phyloP scores from a whole-genome alignment of 2,797 vertebrate genomes.

The Enteromius unitaeniatus region DNA sequence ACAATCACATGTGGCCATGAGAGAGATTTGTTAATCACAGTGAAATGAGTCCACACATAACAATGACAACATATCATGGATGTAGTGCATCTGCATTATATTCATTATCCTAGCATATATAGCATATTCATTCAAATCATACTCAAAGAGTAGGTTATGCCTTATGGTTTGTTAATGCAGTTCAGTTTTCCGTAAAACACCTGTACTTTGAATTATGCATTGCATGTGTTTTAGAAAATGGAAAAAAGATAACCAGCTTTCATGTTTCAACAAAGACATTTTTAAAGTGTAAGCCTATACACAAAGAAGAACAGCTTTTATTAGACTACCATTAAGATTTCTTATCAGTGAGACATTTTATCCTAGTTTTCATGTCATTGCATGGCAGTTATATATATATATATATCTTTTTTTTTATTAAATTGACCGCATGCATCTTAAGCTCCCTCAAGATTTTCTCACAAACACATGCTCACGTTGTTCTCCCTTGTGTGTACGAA shows the following conservation, averaged over 20 bases:
- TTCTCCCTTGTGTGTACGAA: slow-evolving; percentile 65
- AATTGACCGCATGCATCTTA: too few relatives aligned
- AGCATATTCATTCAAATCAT: not conserved
- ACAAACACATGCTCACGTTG: not conserved
- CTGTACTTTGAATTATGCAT: not conserved
- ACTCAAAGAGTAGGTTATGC: too few relatives aligned
- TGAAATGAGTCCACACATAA: not conserved
- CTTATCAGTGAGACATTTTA: too few relatives aligned
- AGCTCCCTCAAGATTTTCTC: not conserved
- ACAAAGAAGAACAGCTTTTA: not conserved
- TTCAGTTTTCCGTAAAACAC: not conserved
- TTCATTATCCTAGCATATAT: not conserved
- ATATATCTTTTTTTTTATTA: not conserved
- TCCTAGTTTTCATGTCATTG: not conserved
- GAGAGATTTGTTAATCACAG: not conserved
- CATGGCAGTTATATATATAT: too few relatives aligned
- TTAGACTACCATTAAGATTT: not conserved
- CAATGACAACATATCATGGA: not conserved
- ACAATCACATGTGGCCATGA: not conserved
- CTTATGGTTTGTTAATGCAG: not conserved
- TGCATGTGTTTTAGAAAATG: not conserved
- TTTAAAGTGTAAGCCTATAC: not conserved
- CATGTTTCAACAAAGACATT: not conserved
- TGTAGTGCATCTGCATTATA: not conserved
- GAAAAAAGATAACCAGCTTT: not conserved